Evolutionary conservation across 1,140 invertebrate genomes (phyloP).

Genomic region (Uloborus diversus): DNA sequence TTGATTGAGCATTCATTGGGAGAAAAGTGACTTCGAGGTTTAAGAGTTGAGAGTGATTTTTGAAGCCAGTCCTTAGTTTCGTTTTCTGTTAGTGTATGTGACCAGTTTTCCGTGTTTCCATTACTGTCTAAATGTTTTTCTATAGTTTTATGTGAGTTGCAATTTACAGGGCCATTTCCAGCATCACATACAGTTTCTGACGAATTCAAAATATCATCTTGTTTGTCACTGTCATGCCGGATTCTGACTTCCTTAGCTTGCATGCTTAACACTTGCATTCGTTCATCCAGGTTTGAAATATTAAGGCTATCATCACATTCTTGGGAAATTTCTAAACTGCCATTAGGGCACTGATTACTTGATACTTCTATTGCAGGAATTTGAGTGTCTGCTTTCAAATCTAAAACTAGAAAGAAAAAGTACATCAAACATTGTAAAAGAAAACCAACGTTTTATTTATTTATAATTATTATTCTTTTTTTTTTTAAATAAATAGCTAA

Average conservation of each 20-base stretch:
- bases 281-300: background rate
- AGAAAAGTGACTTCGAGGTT: conserved; percentile 74
- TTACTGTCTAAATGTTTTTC: background rate
- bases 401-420: too few relatives aligned
- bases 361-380: background rate
- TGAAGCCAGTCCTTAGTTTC: conserved; percentile 60
- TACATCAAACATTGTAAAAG: too few relatives aligned
- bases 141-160: background rate
- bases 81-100: background rate
- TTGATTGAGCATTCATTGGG: conserved; percentile 79
- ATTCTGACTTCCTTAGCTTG: conserved; percentile 31
- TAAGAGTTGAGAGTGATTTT: conserved; percentile 59
- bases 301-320: too few relatives aligned
- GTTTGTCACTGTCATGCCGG: conserved; percentile 32
- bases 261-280: conserved; percentile 13
- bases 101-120: background rate
- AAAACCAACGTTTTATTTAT: too few relatives aligned
- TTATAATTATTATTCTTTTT: too few relatives aligned
- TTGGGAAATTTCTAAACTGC: too few relatives aligned
- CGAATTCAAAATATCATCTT: conserved; percentile 17
- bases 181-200: background rate
- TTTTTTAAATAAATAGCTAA: too few relatives aligned
- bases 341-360: too few relatives aligned
- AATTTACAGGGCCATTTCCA: background rate
- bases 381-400: background rate